These are phyloP conservation scores for Corydoras sp. DNA, from an alignment of 2,113 vertebrate species.

Conservation along the genomic window DNA sequence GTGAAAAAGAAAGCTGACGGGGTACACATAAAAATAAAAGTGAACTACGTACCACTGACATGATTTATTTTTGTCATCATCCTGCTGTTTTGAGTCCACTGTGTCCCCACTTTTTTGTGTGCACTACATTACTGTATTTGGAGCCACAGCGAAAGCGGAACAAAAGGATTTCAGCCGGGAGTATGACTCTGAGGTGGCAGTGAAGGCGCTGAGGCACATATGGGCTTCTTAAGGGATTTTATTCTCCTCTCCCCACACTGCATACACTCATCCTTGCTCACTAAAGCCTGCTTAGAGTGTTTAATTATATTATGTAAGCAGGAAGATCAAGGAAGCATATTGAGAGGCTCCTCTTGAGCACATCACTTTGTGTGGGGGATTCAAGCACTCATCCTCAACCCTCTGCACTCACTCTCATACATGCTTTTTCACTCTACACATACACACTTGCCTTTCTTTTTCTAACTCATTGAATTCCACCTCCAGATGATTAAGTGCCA, in stretches of 20 bases:
- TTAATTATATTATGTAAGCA: conserved; percentile 69
- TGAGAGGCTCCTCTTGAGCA: conserved; percentile 48
- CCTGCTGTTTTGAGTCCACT: not conserved
- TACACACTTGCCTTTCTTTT: not conserved
- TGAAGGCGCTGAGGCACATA: conserved; percentile 36
- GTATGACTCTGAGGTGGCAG: conserved; percentile 33
- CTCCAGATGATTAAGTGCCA: conserved; percentile 24
- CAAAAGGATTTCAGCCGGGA: conserved; percentile 30
- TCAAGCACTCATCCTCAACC: conserved; percentile 34
- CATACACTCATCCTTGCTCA: conserved; percentile 44
- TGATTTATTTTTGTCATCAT: no score
- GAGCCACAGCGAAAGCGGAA: conserved; percentile 21
- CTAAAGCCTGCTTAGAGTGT: conserved; percentile 60
- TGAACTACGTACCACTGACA: no score
- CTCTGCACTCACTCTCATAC: conserved; percentile 21
- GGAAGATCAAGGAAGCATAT: conserved; percentile 58
- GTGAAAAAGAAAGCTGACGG: no score
- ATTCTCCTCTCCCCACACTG: conserved; percentile 34
- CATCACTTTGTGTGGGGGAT: conserved; percentile 38
- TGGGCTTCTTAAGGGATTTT: conserved; percentile 45
- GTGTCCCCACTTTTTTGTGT: not conserved
- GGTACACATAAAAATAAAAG: no score
- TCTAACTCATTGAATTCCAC: not conserved
- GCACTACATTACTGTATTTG: conserved; percentile 2
- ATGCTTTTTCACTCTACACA: not conserved